Base-by-base conservation (phyloP, 2,888 invertebrate species). In the Plagodis dolabraria region DNA sequence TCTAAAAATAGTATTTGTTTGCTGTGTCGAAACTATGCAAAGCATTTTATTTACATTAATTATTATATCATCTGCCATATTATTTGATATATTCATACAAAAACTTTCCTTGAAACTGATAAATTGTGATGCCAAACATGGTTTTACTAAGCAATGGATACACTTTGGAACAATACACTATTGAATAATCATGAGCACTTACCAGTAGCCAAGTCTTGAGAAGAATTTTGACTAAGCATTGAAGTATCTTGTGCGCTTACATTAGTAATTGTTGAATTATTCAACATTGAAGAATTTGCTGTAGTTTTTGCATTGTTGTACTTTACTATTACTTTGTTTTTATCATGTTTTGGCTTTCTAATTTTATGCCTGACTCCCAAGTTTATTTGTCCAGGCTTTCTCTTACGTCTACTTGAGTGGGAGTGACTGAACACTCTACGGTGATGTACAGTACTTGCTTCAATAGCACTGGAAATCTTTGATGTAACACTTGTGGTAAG, bases 351-450 rank as follows among this genome's bases (percentile, higher is more conserved):
- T 0, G 95, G 95, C 75, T 94, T 95, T 49, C 92, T 89, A 53
- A 96, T 95, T 62, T 92, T 94, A 72, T 96, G 95, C 58, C 88
- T 82, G 0, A 96, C 95, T 0, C 95, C 95, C 60, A 93, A 86
- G 74, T 96, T 95, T n/a, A 96, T 95, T 76, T 94, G 93, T 0
- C 95, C 95, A 8, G 90, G 91, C 51, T 83, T 85, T 34, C 88
- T 86, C 60, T 87, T 78, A 49, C 81, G 74, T 60, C 80, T 76
- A 51, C 77, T 75, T 0, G 88, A 74, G 51, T 85, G 72, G 0
- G 86, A 76, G 50, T 84, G 80, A 33, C 78, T 65, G 67, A 86
- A 81, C 22, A 82, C 69, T 11, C 82, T 79, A 2, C 80, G 74
- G 5, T 74, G 74, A 6, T 85, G 77, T 0, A 73, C 72, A 0